Conservation (phyloP, 2,113 vertebrate species). For the Xiphophorus hellerii region DNA sequence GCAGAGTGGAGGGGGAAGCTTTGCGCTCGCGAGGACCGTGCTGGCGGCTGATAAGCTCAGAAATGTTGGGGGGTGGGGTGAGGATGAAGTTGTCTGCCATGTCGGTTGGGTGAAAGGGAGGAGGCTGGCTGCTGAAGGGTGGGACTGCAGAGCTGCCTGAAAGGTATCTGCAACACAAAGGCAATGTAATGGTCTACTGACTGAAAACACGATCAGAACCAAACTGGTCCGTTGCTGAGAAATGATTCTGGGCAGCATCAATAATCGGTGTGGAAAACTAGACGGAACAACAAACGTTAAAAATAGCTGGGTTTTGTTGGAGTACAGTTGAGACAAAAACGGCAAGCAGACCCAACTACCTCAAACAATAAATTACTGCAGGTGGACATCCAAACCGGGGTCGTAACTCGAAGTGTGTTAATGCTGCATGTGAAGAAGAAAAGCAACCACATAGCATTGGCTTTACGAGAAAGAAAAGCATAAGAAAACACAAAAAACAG, state of each 20-base stretch:
- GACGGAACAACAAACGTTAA: not conserved
- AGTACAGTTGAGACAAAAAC: not conserved
- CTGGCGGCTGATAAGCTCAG: conserved; percentile 84
- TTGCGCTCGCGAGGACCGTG: conserved; percentile 81
- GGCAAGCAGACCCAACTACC: not conserved
- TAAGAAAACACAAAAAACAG: not conserved
- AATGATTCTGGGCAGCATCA: not conserved
- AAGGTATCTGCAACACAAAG: conserved; percentile 86
- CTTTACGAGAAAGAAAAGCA: not conserved
- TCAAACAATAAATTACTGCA: not conserved
- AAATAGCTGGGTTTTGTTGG: not conserved
- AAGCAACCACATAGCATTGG: not conserved
- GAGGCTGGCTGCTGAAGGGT: conserved; percentile 67
- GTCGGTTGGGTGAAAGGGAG: conserved; percentile 59
- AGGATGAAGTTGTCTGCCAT: conserved; percentile 81
- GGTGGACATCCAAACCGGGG: no score
- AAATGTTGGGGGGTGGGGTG: conserved; percentile 86
- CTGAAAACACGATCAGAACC: conserved; percentile 4
- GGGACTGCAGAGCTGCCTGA: conserved; percentile 75
- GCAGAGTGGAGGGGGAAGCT: conserved; percentile 87
- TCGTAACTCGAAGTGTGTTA: no score
- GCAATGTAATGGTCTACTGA: conserved; percentile 57
- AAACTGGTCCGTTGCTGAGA: not conserved
- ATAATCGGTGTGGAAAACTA: not conserved
- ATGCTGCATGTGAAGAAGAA: not conserved